Evolutionary conservation across 2,113 vertebrate genomes (phyloP).

Genomic region (Hemibagrus wyckioides): DNA sequence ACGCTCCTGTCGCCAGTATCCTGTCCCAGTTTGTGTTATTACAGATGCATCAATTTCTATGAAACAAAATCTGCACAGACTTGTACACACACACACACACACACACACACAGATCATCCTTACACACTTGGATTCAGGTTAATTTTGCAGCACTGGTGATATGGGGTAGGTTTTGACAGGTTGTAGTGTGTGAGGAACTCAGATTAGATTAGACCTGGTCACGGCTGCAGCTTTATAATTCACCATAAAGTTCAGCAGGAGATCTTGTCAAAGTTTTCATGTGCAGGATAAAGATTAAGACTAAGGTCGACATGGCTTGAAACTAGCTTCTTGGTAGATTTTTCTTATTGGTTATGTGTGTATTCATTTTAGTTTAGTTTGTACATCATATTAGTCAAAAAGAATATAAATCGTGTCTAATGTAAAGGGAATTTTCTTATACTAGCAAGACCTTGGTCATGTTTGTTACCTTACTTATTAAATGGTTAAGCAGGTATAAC

Average conservation of each 20-base stretch:
- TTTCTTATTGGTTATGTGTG: not conserved
- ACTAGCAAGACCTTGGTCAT: not conserved
- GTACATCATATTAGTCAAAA: not conserved
- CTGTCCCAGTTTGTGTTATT: slow-evolving; percentile 53
- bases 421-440: too few relatives aligned
- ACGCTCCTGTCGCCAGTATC: slow-evolving; percentile 47
- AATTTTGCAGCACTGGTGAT: slow-evolving; percentile 13
- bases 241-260: slow-evolving; percentile 7
- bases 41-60: slow-evolving; percentile 55
- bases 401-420: not conserved
- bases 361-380: not conserved
- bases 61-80: slow-evolving; percentile 48
- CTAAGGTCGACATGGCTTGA: not conserved
- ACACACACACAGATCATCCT: slow-evolving; percentile 19
- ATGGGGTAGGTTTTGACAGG: slow-evolving; percentile 11
- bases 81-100: slow-evolving; percentile 17
- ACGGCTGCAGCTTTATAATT: slow-evolving; percentile 17
- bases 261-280: not conserved
- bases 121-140: slow-evolving; percentile 26
- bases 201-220: slow-evolving; percentile 9
- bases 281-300: not conserved
- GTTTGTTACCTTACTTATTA: not conserved
- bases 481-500: not conserved
- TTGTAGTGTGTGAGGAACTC: slow-evolving; percentile 26
- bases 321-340: not conserved